These are phyloP conservation scores for Mechanitis messenoides DNA, from an alignment of 2,888 invertebrate genomes.

Conservation along the genomic window DNA sequence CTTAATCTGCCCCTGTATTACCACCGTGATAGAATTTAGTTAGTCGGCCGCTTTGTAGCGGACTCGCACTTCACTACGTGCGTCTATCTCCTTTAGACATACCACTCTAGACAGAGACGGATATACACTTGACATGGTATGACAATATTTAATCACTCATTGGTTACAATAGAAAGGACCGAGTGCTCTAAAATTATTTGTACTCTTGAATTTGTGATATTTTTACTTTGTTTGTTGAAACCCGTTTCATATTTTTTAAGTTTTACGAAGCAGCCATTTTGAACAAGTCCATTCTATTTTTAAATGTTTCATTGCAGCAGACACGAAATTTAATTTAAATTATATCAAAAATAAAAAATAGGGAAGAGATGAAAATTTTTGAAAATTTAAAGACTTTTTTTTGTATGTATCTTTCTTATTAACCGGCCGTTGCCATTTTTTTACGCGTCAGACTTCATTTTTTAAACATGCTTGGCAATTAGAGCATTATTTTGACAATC, in stretches of 20 bases:
- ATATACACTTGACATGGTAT: conserved; percentile 39
- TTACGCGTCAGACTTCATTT: too few species aligned
- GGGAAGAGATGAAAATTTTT: too few species aligned
- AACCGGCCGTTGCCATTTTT: too few species aligned
- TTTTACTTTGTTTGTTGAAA: conserved; percentile 27
- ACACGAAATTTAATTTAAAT: too few species aligned
- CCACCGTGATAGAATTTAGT: conserved; percentile 74
- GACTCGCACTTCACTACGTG: conserved; percentile 38
- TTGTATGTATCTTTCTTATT: too few species aligned
- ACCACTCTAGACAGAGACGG: conserved; percentile 35
- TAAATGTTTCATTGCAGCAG: too few species aligned
- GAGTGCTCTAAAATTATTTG: conserved; percentile 40
- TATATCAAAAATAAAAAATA: too few species aligned
- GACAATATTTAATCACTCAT: conserved; percentile 70
- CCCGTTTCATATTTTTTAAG: conserved; percentile 20
- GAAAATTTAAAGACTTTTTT: too few species aligned
- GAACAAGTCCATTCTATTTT: too few species aligned
- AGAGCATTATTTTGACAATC: too few species aligned
- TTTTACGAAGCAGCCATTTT: not conserved
- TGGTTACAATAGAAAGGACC: conserved; percentile 57
- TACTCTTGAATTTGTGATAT: conserved; percentile 39
- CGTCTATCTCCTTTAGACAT: conserved; percentile 41
- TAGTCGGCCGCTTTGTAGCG: conserved; percentile 71
- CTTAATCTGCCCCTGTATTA: conserved; percentile 56
- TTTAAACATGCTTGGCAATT: too few species aligned